These are phyloP conservation scores for Hyposoter didymator DNA, from an alignment of 2,888 invertebrate genomes.

Conservation along the genomic window DNA sequence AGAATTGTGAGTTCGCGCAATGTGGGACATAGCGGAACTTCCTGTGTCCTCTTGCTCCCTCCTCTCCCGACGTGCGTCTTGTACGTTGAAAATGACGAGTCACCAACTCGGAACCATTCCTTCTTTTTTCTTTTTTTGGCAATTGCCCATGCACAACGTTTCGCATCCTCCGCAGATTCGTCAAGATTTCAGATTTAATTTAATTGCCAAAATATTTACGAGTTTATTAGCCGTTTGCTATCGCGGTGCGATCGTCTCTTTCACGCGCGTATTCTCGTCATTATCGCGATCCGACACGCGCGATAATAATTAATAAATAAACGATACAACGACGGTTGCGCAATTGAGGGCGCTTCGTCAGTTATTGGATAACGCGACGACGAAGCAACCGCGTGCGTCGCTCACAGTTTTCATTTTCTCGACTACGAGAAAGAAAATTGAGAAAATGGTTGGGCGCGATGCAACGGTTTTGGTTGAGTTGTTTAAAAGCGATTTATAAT, in stretches of 20 bases:
- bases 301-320: too few relatives aligned
- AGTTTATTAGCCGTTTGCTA: background rate
- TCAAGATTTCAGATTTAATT: background rate
- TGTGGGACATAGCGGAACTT: slow-evolving; percentile 82
- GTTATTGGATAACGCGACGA: too few relatives aligned
- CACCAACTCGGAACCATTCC: slow-evolving; percentile 19
- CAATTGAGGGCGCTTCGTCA: too few relatives aligned
- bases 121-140: slow-evolving; percentile 17
- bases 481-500: slow-evolving; percentile 17
- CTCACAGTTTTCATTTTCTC: too few relatives aligned
- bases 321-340: too few relatives aligned
- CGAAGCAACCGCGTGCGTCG: too few relatives aligned
- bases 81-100: slow-evolving; percentile 35
- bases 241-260: too few relatives aligned
- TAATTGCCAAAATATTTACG: background rate
- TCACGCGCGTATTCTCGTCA: too few relatives aligned
- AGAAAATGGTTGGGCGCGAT: too few relatives aligned
- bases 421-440: too few relatives aligned
- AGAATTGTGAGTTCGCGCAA: slow-evolving; percentile 75
- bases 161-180: background rate
- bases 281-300: too few relatives aligned
- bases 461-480: slow-evolving; percentile 18
- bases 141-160: background rate
- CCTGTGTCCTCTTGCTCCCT: slow-evolving; percentile 67
- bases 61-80: slow-evolving; percentile 28